phyloP scores from a whole-genome alignment of 92 coral and sea anemone species.

The Siderastrea siderea region DNA sequence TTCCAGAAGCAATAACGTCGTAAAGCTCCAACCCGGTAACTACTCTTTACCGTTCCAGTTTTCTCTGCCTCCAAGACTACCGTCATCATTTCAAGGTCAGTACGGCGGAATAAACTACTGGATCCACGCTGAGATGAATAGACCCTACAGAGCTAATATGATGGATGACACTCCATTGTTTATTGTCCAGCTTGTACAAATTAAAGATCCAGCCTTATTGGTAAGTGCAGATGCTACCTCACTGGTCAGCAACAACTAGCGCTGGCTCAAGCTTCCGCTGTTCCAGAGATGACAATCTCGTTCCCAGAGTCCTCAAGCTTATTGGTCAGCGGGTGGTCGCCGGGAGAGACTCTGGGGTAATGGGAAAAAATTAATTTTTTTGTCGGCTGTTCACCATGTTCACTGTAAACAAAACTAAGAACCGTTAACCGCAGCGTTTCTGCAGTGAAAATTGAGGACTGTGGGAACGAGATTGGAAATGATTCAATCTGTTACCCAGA shows the following conservation, averaged over 20 bases:
- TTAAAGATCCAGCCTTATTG: constrained; percentile 38
- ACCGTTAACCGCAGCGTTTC: too few species aligned
- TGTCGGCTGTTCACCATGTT: too few species aligned
- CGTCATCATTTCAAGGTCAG: constrained; percentile 71
- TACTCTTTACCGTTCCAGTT: constrained; percentile 71
- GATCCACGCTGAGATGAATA: constrained; percentile 57
- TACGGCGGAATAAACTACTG: constrained; percentile 66
- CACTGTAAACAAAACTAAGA: too few species aligned
- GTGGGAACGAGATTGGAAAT: too few species aligned
- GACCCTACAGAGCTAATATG: constrained; percentile 64
- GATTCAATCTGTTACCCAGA: too few species aligned
- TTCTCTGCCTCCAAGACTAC: constrained; percentile 58
- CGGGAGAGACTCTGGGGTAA: too few species aligned
- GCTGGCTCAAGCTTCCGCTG: neutral
- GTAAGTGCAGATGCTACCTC: constrained; percentile 34
- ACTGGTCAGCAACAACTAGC: too few species aligned
- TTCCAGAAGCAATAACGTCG: constrained; percentile 5
- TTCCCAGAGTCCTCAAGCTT: too few species aligned
- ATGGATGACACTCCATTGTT: constrained; percentile 42
- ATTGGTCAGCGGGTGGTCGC: too few species aligned
- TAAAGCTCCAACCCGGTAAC: constrained; percentile 58
- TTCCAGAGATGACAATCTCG: too few species aligned
- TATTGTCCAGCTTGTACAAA: constrained; percentile 66
- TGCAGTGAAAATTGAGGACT: too few species aligned
- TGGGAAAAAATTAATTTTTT: too few species aligned